Evolutionary conservation across 2,888 invertebrate genomes (phyloP).

Genomic region (Allophyes oxyacanthae): DNA sequence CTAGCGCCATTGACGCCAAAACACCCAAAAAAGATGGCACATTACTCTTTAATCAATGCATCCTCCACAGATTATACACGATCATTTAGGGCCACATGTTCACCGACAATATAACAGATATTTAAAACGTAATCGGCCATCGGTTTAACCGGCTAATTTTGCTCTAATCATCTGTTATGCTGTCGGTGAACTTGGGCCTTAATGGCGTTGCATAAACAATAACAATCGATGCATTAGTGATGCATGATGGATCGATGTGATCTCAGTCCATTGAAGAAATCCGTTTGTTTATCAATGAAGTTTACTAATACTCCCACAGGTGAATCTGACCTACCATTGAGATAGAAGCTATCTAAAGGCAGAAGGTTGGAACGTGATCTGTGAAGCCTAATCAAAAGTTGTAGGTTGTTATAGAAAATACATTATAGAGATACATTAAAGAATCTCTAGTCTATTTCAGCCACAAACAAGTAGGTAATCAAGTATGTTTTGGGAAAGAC

Average conservation of each 20-base stretch:
- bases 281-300: slow-evolving; percentile 69
- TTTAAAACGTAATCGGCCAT: too few relatives aligned
- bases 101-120: too few relatives aligned
- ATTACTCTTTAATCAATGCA: slow-evolving; percentile 28
- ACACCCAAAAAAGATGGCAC: too few relatives aligned
- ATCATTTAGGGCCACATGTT: too few relatives aligned
- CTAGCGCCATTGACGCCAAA: too few relatives aligned
- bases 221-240: slow-evolving; percentile 80
- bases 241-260: slow-evolving; percentile 71
- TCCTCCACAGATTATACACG: slow-evolving; percentile 20
- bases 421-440: too few relatives aligned
- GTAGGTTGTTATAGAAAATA: slow-evolving; percentile 23
- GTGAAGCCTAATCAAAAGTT: neutral
- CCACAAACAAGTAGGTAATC: slow-evolving; percentile 2
- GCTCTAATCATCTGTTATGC: too few relatives aligned
- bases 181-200: too few relatives aligned
- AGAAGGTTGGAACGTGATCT: neutral
- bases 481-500: too few relatives aligned
- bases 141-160: too few relatives aligned
- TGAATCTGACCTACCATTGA: slow-evolving; percentile 24
- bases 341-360: slow-evolving; percentile 13
- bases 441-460: too few relatives aligned
- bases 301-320: slow-evolving; percentile 67
- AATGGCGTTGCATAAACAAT: slow-evolving; percentile 79
- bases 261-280: slow-evolving; percentile 69